phyloP scores from a whole-genome alignment of 2,797 vertebrate species.

The Dermochelys coriacea region DNA sequence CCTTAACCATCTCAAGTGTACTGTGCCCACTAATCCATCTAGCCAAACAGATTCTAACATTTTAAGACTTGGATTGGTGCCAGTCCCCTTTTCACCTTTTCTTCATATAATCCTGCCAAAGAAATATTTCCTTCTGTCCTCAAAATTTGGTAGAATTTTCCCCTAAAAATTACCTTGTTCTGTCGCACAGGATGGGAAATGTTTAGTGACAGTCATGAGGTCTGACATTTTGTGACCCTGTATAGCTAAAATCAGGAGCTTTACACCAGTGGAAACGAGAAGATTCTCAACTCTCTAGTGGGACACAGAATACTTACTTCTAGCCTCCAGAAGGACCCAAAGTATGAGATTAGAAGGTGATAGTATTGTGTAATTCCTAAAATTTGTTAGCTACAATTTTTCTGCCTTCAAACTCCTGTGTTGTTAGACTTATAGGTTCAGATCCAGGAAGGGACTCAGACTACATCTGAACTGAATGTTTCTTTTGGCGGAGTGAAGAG shows the following conservation, averaged over 20 bases:
- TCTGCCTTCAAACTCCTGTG: too few relatives aligned
- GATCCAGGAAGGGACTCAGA: neutral
- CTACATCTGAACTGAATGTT: neutral
- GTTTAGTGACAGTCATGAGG: neutral
- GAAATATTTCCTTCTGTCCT: neutral
- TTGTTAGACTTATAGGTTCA: too few relatives aligned
- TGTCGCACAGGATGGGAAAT: neutral
- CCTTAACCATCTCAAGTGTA: neutral
- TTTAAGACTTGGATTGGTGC: neutral
- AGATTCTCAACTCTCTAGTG: neutral
- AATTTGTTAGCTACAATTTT: neutral
- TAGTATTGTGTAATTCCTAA: neutral
- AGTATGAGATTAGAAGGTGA: neutral
- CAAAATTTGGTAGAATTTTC: neutral
- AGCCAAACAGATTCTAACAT: neutral
- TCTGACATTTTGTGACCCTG: neutral
- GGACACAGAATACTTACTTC: neutral
- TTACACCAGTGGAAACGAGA: neutral
- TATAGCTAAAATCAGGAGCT: neutral
- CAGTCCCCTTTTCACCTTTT: neutral
- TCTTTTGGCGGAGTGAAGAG: neutral
- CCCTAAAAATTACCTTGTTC: neutral
- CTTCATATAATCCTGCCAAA: neutral
- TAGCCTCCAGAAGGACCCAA: neutral
- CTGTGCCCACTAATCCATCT: neutral